These are phyloP conservation scores for Hydropsyche tenuis DNA, from an alignment of 1,140 invertebrate species.

Conservation along the genomic window DNA sequence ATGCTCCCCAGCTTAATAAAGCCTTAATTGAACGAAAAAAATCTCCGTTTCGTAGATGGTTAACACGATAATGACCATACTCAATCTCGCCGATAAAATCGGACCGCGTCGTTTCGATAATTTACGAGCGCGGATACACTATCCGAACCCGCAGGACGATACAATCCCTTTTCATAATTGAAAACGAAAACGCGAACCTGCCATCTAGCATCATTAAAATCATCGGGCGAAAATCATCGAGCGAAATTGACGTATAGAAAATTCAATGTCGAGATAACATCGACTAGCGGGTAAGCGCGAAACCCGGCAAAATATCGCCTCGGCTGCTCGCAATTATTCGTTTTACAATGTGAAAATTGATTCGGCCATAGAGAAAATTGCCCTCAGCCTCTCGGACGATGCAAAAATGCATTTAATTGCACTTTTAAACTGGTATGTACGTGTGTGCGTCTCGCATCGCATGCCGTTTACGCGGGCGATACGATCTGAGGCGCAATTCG, in stretches of 20 bases:
- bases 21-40: background rate
- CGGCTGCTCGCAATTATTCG: background rate
- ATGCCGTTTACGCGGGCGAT: conserved; percentile 7
- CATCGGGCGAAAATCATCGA: background rate
- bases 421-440: conserved; percentile 1
- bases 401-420: conserved; percentile 25
- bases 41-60: background rate
- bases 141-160: background rate
- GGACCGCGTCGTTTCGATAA: conserved; percentile 2
- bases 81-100: conserved; percentile 17
- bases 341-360: conserved; percentile 25
- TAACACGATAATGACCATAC: conserved; percentile 15
- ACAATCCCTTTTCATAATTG: no score
- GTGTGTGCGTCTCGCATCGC: background rate
- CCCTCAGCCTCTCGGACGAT: background rate
- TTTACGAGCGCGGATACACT: background rate
- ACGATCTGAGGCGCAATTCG: background rate
- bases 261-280: background rate
- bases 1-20: background rate
- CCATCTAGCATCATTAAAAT: no score
- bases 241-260: background rate
- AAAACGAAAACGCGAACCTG: no score
- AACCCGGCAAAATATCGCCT: background rate
- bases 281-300: conserved; percentile 1
- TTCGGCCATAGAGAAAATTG: conserved; percentile 2